A percentile compares a stretch with the other conserved stretches of the same genome.
Conservation (phyloP, 2,888 invertebrate genomes). For the Eurytoma californica region DNA sequence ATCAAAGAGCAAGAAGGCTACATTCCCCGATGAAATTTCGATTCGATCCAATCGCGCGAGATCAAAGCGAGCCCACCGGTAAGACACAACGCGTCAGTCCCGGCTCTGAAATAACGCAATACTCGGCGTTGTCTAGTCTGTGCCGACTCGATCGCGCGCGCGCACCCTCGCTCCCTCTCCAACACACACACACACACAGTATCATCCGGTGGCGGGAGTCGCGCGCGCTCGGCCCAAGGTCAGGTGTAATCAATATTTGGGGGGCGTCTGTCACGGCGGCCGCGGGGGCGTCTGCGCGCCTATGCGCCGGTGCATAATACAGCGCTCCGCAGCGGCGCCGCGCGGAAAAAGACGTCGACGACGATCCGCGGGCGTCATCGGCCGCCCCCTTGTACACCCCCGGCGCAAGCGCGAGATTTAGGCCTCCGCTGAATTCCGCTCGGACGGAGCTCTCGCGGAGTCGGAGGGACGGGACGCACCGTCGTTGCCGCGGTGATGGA, state of each 20-base stretch:
- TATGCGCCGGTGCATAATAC: slow-evolving; percentile 33
- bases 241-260: slow-evolving; percentile 58
- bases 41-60: too few relatives aligned
- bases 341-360: slow-evolving; percentile 15
- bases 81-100: too few relatives aligned
- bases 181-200: slow-evolving; percentile 1
- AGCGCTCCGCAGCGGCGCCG: not conserved
- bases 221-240: slow-evolving; percentile 47
- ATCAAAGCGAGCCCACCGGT: too few relatives aligned
- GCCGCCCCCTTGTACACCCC: not conserved
- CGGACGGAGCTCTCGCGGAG: not conserved
- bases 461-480: not conserved
- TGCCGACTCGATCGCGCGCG: too few relatives aligned
- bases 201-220: slow-evolving; percentile 30
- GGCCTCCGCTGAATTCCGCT: slow-evolving; percentile 43
- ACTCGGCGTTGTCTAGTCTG: too few relatives aligned
- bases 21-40: too few relatives aligned
- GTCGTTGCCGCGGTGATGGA: not conserved
- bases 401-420: slow-evolving; percentile 11
- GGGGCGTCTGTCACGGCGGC: slow-evolving; percentile 39
- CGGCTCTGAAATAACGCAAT: too few relatives aligned
- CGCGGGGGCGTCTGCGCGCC: slow-evolving; percentile 24
- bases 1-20: too few relatives aligned
- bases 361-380: not conserved
- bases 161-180: too few relatives aligned